phyloP scores from a whole-genome alignment of 1,140 invertebrate species.

The Sarcophaga bullata region DNA sequence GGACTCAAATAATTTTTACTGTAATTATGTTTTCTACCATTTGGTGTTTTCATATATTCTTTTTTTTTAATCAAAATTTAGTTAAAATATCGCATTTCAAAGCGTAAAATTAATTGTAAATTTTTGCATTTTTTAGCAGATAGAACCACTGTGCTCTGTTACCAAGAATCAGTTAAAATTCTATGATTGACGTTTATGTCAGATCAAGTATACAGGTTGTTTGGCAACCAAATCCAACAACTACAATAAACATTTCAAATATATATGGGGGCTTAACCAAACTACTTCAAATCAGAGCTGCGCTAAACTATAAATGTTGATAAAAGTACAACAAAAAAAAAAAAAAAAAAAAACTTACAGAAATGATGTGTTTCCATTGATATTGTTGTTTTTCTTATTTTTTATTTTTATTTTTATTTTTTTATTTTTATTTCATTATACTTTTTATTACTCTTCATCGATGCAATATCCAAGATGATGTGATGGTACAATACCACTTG shows the following conservation, averaged over 20 bases:
- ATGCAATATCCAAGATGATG: too few species aligned
- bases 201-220: conserved; percentile 36
- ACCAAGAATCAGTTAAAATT: too few species aligned
- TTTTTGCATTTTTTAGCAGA: too few species aligned
- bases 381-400: not conserved
- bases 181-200: conserved; percentile 32
- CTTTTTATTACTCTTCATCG: not conserved
- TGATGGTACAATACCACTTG: not conserved
- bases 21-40: too few species aligned
- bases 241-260: not conserved
- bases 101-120: too few species aligned
- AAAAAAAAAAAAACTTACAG: not conserved
- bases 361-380: not conserved
- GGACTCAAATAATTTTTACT: too few species aligned
- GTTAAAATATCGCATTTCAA: too few species aligned
- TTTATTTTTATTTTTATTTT: too few species aligned
- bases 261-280: not conserved
- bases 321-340: not conserved
- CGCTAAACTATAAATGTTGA: not conserved
- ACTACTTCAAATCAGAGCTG: conserved; percentile 17
- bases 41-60: too few species aligned
- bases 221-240: not conserved
- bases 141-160: not conserved
- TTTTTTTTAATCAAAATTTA: too few species aligned
- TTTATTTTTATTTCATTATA: too few species aligned